Evolutionary conservation across 1,140 invertebrate genomes (phyloP), one percentile per base, ranked within the genome.

Genomic region (Pantala flavescens): DNA sequence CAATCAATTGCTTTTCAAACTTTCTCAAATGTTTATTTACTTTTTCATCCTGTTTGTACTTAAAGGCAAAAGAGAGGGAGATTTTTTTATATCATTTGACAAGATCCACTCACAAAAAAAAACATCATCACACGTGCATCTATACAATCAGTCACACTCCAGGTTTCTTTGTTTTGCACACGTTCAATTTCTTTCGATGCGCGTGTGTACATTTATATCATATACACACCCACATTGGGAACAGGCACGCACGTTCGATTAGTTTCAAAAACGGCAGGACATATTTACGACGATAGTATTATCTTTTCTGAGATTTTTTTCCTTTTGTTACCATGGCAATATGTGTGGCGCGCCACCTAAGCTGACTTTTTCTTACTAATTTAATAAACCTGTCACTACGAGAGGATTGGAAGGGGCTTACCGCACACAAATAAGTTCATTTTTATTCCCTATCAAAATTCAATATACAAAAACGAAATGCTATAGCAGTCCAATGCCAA

Each of bases 21-120:
- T 63, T 63, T 63, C 49, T 63, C 49, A 63, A 63, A 21, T 63
- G 49, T 63, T 63, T 63, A 63, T 63, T 63, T 63, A 21, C 49
- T 63, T 63, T 63, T 63, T 63, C 14, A 63, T 63, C 49, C 49
- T 63, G 49, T 63, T 63, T 63, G 49, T 63, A 63, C 49, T 63
- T 63, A 63, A 63, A 63, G 49, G 49, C 49, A 63, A 63, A n/a
- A 63, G 49, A 63, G 49, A 63, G 49, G 12, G 49, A 14, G 14
- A 63, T 3, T 7, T 63, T 63, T 21, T 63, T 36, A 36, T 36
- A 36, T 21, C 49, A 21, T 16, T 63, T 63, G 49, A 63, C 49
- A 63, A 63, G 49, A 63, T 63, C 49, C 49, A 63, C 49, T 19
- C 49, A 63, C 49, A 63, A 14, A 63, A 63, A n/a, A n/a, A 63